phyloP scores from a whole-genome alignment of 2,113 vertebrate genomes.

The Petrocephalus microphthalmus region DNA sequence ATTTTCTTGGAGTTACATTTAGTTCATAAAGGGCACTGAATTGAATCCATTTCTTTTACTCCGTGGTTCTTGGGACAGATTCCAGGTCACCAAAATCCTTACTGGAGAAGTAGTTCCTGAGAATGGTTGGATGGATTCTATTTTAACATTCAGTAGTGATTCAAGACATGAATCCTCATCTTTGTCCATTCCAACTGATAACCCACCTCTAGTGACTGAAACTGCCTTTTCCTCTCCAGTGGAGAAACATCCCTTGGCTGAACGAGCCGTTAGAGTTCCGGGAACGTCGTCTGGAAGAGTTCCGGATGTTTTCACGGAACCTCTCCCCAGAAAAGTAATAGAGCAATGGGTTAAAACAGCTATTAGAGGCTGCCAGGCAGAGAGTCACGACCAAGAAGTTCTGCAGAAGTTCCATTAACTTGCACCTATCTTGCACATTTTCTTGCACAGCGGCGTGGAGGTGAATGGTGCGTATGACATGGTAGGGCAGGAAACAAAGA shows the following conservation, averaged over 20 bases:
- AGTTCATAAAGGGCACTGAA: neutral
- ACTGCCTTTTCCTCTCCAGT: neutral
- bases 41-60: neutral
- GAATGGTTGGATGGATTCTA: neutral
- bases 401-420: conserved; percentile 20
- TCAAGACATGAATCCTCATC: neutral
- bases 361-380: conserved; percentile 55
- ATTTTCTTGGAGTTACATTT: neutral
- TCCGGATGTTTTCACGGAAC: conserved; percentile 37
- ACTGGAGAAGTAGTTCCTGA: neutral
- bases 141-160: neutral
- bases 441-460: conserved; percentile 36
- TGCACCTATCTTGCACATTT: conserved; percentile 14
- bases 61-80: neutral
- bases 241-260: neutral
- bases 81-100: neutral
- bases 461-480: conserved; percentile 50
- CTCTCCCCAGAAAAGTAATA: conserved; percentile 57
- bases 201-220: neutral
- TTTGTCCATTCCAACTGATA: neutral
- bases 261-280: conserved; percentile 10
- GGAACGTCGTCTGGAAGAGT: neutral
- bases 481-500: conserved; percentile 64
- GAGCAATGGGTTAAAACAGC: conserved; percentile 59
- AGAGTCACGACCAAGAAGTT: conserved; percentile 48